Base-by-base conservation (phyloP, 2,113 vertebrate species). In the Lipophrys pholis region DNA sequence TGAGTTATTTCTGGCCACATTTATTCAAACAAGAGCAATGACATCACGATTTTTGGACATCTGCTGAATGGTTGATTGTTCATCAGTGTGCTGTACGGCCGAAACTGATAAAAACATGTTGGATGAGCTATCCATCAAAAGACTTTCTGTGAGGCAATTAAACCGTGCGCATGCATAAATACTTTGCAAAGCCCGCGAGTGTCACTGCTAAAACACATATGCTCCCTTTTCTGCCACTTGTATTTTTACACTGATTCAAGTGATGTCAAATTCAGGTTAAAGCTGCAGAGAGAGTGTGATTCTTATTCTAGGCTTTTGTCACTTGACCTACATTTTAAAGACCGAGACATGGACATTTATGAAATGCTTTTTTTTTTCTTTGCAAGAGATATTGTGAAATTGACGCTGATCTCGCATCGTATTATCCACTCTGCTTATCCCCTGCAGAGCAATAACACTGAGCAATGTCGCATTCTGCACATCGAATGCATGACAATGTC, bases 211-310 rank as follows among this genome's bases (percentile, higher is more conserved):
- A 62, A 6, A 21, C 6, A 30, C 4, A 30, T 4, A 30, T 4
- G 4, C 21, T 30, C 21, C 4, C 51, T 45, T 15, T 63, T 50
- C 63, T 69, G 60, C 63, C 75, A 85, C 46, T 69, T 75, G 75
- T 70, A 84, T 82, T 91, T 85, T 86, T 69, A 83, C 54, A 55
- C 53, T 62, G 36, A 59, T 56, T 65, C 30, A 82, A 89, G 66
- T 75, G 74, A 69, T 82, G 71, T 59, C 68, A 85, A 86, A 81
- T 79, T 81, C 71, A 55, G 85, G 79, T 81, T 82, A 78, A 84
- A 66, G 70, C 76, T 80, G 78, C 61, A 69, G 67, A 78, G 73
- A 52, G 55, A 53, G 67, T 42, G 58, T 12, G 51, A 73, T 54
- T 64, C 54, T 77, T 73, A 67, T 54, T 80, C 66, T 53, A 67